Evolutionary conservation across 2,888 invertebrate species (phyloP).

Genomic region (Heteromyza rotundicornis): DNA sequence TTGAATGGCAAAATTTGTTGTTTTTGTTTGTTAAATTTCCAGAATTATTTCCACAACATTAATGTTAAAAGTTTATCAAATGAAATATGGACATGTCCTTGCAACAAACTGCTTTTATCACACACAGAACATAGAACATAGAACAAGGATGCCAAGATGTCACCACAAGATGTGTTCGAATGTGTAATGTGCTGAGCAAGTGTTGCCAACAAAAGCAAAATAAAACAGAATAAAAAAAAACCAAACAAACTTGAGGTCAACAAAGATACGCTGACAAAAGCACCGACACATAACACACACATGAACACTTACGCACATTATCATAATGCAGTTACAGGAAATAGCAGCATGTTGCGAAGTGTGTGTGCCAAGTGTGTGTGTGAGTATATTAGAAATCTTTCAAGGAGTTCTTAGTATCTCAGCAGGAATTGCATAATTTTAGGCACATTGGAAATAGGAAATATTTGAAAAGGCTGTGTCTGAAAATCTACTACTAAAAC

Average conservation of each 20-base stretch:
- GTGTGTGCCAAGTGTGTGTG: background rate
- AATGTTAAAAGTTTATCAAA: too few relatives aligned
- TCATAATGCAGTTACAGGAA: background rate
- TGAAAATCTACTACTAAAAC: too few relatives aligned
- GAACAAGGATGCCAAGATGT: background rate
- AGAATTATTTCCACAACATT: too few relatives aligned
- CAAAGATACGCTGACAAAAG: background rate
- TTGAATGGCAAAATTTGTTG: too few relatives aligned
- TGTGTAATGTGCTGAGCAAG: background rate
- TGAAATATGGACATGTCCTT: too few relatives aligned
- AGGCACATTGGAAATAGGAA: too few relatives aligned
- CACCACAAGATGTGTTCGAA: background rate
- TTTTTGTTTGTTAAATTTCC: too few relatives aligned
- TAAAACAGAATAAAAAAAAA: conserved; percentile 1
- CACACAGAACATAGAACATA: background rate
- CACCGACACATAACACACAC: background rate
- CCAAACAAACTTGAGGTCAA: background rate
- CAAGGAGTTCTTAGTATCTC: too few relatives aligned
- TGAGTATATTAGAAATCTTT: background rate
- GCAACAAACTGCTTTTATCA: too few relatives aligned
- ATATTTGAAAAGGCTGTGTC: too few relatives aligned
- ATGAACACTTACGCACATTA: background rate
- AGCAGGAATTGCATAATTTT: too few relatives aligned
- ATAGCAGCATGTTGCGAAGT: background rate
- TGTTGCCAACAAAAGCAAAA: background rate